A percentile compares a stretch with the other conserved stretches of the same genome.
phyloP scores from a whole-genome alignment of 2,113 vertebrate genomes.

The Apus apus region DNA sequence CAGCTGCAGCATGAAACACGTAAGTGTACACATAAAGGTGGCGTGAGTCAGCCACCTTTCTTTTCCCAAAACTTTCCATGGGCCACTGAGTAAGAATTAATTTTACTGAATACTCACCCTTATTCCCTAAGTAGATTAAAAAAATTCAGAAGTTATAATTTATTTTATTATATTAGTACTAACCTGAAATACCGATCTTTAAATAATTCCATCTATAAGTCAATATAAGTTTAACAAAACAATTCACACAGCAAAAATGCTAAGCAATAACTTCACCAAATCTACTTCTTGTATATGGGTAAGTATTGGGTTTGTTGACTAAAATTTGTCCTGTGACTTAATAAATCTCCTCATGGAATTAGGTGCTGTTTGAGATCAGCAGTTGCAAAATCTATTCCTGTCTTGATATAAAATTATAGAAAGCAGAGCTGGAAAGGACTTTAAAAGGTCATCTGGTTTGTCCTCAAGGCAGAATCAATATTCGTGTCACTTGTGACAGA shows the following conservation, averaged over 20 bases:
- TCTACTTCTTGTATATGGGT: not conserved
- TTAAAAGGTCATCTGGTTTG: not conserved
- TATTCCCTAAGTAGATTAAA: not conserved
- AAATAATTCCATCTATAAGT: not conserved
- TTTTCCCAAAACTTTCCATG: not conserved
- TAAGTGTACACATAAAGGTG: not conserved
- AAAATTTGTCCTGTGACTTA: not conserved
- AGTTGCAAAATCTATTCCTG: not conserved
- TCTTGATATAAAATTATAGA: conserved; percentile 1
- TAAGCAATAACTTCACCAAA: not conserved
- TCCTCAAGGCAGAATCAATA: conserved; percentile 10
- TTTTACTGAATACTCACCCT: not conserved
- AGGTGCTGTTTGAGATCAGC: not conserved
- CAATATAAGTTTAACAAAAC: not conserved
- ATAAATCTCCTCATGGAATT: not conserved
- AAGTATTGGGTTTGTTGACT: not conserved
- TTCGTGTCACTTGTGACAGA: not conserved
- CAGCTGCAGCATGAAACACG: not conserved
- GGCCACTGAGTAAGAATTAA: not conserved
- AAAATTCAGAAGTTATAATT: not conserved
- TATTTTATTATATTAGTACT: not conserved
- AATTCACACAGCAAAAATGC: not conserved
- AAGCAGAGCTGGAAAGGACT: not conserved
- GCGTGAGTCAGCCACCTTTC: not conserved
- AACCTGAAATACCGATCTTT: not conserved